Conservation (phyloP, 1,140 invertebrate genomes). For the Rhyacophila brunnea region DNA sequence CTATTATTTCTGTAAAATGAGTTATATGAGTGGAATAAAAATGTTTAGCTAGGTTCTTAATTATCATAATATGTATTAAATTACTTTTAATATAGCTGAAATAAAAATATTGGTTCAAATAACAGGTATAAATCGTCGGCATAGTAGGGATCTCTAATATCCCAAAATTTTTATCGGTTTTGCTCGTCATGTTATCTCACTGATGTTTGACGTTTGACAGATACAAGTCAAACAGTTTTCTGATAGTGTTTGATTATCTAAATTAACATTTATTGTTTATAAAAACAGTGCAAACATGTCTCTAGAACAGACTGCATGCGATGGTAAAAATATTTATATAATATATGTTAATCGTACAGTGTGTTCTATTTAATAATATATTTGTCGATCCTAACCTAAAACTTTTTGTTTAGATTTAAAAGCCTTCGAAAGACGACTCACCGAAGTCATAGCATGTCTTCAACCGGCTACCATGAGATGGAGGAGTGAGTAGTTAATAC, state of each 20-base stretch:
- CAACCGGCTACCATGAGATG: constrained; percentile 89
- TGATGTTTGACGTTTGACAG: not conserved
- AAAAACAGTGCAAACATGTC: constrained; percentile 57
- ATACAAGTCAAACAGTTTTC: not conserved
- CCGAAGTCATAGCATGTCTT: constrained; percentile 93
- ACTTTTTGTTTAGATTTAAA: constrained; percentile 82
- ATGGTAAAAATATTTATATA: constrained; percentile 54
- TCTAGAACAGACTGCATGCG: constrained; percentile 72
- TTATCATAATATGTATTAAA: too few species aligned
- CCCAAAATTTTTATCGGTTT: constrained; percentile 35
- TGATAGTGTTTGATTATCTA: not conserved
- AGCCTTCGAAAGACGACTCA: constrained; percentile 91
- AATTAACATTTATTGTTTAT: not conserved
- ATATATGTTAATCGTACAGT: constrained; percentile 22
- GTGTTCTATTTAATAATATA: constrained; percentile 14
- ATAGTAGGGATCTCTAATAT: constrained; percentile 42
- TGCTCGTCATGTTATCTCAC: not conserved
- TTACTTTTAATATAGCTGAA: too few species aligned
- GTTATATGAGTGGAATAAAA: too few species aligned
- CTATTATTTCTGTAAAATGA: too few species aligned
- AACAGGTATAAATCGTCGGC: constrained; percentile 28
- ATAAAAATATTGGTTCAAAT: too few species aligned
- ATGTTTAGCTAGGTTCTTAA: too few species aligned
- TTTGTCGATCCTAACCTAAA: constrained; percentile 1
- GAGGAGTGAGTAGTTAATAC: constrained; percentile 77